These are phyloP conservation scores for Rhorus exstirpatorius DNA, from an alignment of 2,888 invertebrate genomes.

Conservation along the genomic window DNA sequence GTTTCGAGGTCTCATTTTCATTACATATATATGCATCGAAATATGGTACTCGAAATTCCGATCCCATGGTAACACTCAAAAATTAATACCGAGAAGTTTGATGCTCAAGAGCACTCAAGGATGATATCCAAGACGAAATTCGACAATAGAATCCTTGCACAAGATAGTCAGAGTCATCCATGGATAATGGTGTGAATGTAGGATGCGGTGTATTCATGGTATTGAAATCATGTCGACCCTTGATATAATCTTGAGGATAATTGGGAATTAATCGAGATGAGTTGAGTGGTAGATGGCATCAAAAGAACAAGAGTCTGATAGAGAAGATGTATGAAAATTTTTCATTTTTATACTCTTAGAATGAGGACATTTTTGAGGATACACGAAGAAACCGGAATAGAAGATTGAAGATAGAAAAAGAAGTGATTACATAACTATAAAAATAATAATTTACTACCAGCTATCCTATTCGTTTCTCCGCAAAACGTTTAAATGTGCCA, in stretches of 20 bases:
- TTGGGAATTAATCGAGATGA: conserved; percentile 63
- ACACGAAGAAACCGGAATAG: neutral
- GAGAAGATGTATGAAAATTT: neutral
- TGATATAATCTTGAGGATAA: conserved; percentile 36
- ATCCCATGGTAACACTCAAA: conserved; percentile 4
- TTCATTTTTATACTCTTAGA: neutral
- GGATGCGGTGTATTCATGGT: neutral
- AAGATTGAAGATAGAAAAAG: neutral
- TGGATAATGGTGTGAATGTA: conserved; percentile 17
- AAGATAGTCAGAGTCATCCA: conserved; percentile 6
- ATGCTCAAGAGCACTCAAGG: neutral
- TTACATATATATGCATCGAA: neutral
- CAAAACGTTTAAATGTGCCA: too few species aligned
- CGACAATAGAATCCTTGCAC: conserved; percentile 14
- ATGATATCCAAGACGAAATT: conserved; percentile 1
- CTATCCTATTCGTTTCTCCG: too few species aligned
- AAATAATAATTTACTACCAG: too few species aligned
- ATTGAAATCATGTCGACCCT: conserved; percentile 45
- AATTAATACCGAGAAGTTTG: conserved; percentile 17
- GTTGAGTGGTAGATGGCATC: conserved; percentile 10
- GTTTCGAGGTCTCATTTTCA: neutral
- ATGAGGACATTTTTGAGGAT: neutral
- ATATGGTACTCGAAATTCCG: conserved; percentile 16
- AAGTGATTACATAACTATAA: too few species aligned
- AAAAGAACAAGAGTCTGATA: neutral